phyloP scores from a whole-genome alignment of 2,113 vertebrate species.

The Burhinus oedicnemus region DNA sequence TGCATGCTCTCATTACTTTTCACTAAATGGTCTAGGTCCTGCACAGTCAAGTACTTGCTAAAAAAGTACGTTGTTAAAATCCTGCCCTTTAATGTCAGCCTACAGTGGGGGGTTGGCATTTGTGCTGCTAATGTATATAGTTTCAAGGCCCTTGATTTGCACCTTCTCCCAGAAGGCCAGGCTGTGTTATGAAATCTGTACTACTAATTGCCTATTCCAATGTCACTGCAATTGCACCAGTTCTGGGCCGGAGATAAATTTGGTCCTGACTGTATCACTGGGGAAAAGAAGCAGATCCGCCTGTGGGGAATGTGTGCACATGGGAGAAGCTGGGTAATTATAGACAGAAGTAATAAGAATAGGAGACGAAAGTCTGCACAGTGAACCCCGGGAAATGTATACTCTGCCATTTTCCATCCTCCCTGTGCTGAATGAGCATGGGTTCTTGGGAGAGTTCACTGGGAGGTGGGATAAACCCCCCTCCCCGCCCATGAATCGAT shows the following conservation, averaged over 20 bases:
- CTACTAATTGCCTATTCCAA: neutral
- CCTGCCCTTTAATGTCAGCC: neutral
- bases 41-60: neutral
- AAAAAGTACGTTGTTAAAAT: neutral
- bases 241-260: slow-evolving; percentile 42
- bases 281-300: neutral
- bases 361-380: slow-evolving; percentile 17
- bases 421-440: neutral
- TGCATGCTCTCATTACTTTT: neutral
- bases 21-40: neutral
- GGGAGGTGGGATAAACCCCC: neutral
- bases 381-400: neutral
- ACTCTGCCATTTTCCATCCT: neutral
- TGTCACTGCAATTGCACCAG: neutral
- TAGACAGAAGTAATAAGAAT: neutral
- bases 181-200: neutral
- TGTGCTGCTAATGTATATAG: neutral
- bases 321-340: slow-evolving; percentile 25
- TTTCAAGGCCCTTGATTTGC: neutral
- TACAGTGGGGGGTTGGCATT: neutral
- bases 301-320: neutral
- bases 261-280: neutral
- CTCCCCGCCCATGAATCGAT: neutral
- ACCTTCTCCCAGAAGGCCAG: neutral
- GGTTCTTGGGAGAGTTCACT: neutral